Percentiles rank a stretch among this genome's conserved stretches.
phyloP scores from a whole-genome alignment of 2,113 vertebrate genomes.

The Pseudopipra pipra region DNA sequence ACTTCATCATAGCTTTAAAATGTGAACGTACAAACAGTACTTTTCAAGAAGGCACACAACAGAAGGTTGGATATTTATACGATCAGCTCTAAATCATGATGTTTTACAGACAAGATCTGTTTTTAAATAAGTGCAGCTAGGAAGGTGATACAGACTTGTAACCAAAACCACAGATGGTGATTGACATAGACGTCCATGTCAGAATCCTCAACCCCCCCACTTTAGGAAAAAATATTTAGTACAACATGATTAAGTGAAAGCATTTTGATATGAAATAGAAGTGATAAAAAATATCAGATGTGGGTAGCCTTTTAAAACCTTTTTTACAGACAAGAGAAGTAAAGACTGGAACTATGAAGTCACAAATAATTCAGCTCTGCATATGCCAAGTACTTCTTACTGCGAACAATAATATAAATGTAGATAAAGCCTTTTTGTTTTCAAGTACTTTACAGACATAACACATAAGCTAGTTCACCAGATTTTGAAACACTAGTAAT shows the following conservation, averaged over 20 bases:
- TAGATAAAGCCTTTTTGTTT: neutral
- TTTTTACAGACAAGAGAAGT: neutral
- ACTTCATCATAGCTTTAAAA: conserved; percentile 26
- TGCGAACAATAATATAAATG: neutral
- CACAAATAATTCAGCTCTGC: neutral
- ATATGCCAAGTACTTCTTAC: neutral
- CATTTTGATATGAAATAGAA: neutral
- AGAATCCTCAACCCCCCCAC: neutral
- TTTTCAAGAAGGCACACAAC: conserved; percentile 27
- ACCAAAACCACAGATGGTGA: neutral
- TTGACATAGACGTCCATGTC: neutral
- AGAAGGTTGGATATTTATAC: conserved; percentile 64
- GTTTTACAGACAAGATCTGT: conserved; percentile 26
- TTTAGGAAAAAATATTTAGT: neutral
- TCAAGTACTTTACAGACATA: neutral
- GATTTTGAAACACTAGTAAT: neutral
- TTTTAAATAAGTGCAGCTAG: conserved; percentile 28
- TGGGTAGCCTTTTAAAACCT: neutral
- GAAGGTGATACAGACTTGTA: neutral
- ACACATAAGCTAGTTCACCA: neutral
- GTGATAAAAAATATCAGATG: neutral
- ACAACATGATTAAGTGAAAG: neutral
- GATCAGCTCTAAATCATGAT: conserved; percentile 41
- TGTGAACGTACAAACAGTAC: conserved; percentile 40
- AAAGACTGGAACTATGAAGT: neutral